Evolutionary conservation across 2,797 vertebrate species (phyloP).

Genomic region (Xiphophorus birchmanni): DNA sequence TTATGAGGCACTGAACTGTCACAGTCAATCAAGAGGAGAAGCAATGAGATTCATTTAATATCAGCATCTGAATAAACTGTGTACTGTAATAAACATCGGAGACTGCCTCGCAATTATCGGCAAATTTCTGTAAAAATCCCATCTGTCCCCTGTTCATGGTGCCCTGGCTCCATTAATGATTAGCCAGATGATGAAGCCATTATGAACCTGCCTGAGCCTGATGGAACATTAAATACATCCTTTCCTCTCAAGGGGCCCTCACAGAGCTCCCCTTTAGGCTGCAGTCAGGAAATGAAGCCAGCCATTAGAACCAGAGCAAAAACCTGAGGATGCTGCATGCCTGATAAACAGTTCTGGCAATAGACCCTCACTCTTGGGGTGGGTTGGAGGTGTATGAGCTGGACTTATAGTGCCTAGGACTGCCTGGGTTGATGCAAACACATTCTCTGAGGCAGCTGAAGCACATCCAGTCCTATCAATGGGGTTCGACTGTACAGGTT

Average conservation of each 20-base stretch:
- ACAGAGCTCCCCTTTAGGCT: conserved; percentile 51
- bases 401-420: background rate
- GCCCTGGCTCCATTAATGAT: conserved; percentile 62
- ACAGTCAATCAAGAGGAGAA: background rate
- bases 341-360: conserved; percentile 10
- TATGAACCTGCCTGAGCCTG: conserved; percentile 71
- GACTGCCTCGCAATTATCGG: background rate
- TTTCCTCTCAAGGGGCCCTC: conserved; percentile 69
- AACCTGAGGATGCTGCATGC: conserved; percentile 21
- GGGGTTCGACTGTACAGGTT: background rate
- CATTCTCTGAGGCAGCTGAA: background rate
- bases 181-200: conserved; percentile 72
- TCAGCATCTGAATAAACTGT: conserved; percentile 1
- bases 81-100: background rate
- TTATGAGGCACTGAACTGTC: background rate
- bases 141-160: conserved; percentile 28
- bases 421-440: background rate
- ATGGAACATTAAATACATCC: conserved; percentile 78
- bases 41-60: background rate
- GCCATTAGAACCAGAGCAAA: conserved; percentile 55
- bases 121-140: conserved; percentile 29
- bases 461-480: background rate
- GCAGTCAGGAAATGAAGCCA: conserved; percentile 70
- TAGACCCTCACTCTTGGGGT: background rate
- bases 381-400: background rate